Base-by-base conservation (phyloP, 2,797 vertebrate species). In the Poecilia gillii region DNA sequence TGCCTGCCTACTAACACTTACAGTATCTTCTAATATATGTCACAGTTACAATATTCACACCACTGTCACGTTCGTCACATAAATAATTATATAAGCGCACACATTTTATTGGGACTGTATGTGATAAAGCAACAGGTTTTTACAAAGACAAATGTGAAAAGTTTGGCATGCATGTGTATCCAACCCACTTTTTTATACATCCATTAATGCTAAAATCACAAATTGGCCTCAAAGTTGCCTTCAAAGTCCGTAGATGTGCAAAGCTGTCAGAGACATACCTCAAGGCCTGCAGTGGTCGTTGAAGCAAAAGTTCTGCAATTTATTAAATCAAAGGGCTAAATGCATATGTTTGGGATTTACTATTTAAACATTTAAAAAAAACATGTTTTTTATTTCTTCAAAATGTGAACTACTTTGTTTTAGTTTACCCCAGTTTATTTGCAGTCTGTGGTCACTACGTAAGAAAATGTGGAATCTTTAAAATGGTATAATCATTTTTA, bases 1-100 rank as follows among this genome's bases (percentile, higher is more conserved):
- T 64, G 72, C 81, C 85, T 73, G 79, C 86, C 82, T 73, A 86
- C 82, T 72, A 68, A 81, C 33, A 66, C 46, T 57, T 74, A 39
- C 4, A 31, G 36, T 41, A 3, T 39, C 20, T 68, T 23, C 18
- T 11, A 41, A 68, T 12, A 39, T 23, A 4, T 8, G 20, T 33
- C 36, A 23, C 55, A 31, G 23, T 31, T 59, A 57, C 25, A 53
- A 59, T 59, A 16, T 33, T 33, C 31, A 64, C 31, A 68, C 20
- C 20, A 4, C 7, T 66, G 62, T 36, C 16, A 36, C 7, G 36
- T 64, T 68, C 4, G 20, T 68, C 23, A 70, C 23, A 70, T 45
- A 36, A 66, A 70, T 45, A 36, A 20, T 23, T 7, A 64, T 36
- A 25, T 43, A 70, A n/a, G 39, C 41, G 14, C 23, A 12, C 20